These are phyloP conservation scores for Megalonaias nervosa DNA, from an alignment of 1,140 invertebrate genomes.

Conservation along the genomic window DNA sequence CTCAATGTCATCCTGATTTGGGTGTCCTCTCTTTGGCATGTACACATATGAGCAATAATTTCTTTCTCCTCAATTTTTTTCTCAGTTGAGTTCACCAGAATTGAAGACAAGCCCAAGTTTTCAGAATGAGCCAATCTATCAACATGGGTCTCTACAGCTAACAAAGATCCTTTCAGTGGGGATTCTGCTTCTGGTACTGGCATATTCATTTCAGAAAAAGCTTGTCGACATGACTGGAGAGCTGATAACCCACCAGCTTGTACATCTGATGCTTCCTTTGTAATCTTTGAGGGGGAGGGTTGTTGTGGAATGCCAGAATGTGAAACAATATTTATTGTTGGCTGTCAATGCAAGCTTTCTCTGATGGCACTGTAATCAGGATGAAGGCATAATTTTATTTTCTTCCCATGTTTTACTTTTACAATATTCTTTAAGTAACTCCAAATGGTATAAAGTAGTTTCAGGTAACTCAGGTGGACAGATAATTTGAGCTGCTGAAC, in stretches of 20 bases:
- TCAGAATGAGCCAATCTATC: neutral
- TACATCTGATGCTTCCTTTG: too few relatives aligned
- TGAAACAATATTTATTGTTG: too few relatives aligned
- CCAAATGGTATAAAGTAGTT: too few relatives aligned
- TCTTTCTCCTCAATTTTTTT: slow-evolving; percentile 37
- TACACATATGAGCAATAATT: slow-evolving; percentile 41
- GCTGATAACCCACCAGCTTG: too few relatives aligned
- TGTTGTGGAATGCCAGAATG: too few relatives aligned
- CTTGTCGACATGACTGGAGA: too few relatives aligned
- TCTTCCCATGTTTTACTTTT: too few relatives aligned
- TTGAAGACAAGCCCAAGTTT: neutral
- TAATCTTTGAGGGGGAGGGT: too few relatives aligned
- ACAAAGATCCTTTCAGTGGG: neutral
- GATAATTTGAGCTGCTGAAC: neutral
- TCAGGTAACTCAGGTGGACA: neutral
- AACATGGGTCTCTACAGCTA: neutral
- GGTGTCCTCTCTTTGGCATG: slow-evolving; percentile 12
- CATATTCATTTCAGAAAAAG: neutral
- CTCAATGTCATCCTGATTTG: slow-evolving; percentile 45
- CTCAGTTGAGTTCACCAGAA: slow-evolving; percentile 23
- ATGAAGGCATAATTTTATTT: too few relatives aligned
- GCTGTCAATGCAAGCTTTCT: too few relatives aligned
- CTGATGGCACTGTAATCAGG: too few relatives aligned
- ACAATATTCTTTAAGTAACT: too few relatives aligned
- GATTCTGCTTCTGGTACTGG: neutral